These are phyloP conservation scores for Zygothrica quintamaculata DNA, from an alignment of 2,888 invertebrate genomes.

Conservation along the genomic window DNA sequence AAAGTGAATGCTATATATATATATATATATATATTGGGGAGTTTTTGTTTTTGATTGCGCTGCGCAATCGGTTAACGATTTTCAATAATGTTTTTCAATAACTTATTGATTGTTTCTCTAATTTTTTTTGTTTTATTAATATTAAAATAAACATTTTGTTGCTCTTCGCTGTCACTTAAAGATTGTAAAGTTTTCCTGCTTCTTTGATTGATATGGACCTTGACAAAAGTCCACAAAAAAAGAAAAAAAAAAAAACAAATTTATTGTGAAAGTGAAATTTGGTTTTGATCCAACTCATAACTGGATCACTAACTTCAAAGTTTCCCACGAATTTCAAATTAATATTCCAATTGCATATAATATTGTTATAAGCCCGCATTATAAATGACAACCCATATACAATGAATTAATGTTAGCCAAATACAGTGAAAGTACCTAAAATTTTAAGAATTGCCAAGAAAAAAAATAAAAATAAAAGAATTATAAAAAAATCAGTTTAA, in stretches of 20 bases:
- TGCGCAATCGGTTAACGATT: constrained; percentile 50
- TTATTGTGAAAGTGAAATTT: constrained; percentile 43
- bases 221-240: too few relatives aligned
- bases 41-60: constrained; percentile 65
- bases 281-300: constrained; percentile 6
- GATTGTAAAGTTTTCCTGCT: constrained; percentile 36
- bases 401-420: constrained; percentile 35
- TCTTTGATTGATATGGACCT: constrained; percentile 26
- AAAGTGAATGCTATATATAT: constrained; percentile 64
- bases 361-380: background rate
- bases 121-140: too few relatives aligned
- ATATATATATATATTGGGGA: constrained; percentile 40
- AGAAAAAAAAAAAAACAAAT: too few relatives aligned
- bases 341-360: constrained; percentile 59
- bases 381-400: constrained; percentile 29
- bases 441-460: constrained; percentile 22
- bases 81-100: constrained; percentile 63
- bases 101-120: constrained; percentile 74
- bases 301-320: constrained; percentile 4
- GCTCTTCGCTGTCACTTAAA: constrained; percentile 37
- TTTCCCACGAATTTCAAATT: constrained; percentile 45
- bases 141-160: constrained; percentile 54
- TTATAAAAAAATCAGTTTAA: constrained; percentile 35
- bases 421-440: constrained; percentile 47
- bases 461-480: constrained; percentile 1